Conservation (phyloP, 2,888 invertebrate species). For the Oscheius myriophilus region DNA sequence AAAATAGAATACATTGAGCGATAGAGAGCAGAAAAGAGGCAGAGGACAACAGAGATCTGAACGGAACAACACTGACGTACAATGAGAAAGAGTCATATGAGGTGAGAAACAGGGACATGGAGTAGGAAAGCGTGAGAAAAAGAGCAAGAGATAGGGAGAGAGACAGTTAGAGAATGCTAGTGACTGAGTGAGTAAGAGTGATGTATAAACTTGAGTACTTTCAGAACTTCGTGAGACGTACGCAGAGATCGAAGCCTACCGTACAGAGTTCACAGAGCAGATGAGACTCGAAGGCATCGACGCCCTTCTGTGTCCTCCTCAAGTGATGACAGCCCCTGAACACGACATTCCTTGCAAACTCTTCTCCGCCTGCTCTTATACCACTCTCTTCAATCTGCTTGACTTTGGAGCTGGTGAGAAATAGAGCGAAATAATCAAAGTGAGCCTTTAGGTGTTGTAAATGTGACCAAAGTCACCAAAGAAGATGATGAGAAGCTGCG, state of each 20-base stretch:
- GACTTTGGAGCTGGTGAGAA: conserved; percentile 67
- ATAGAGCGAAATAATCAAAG: background rate
- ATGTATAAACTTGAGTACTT: conserved; percentile 3
- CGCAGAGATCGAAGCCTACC: conserved; percentile 56
- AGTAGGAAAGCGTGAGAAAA: too few relatives aligned
- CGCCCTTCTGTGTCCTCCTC: conserved; percentile 56
- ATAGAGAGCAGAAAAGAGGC: too few relatives aligned
- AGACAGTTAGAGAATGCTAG: too few relatives aligned
- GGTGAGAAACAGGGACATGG: too few relatives aligned
- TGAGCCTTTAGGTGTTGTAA: conserved; percentile 56
- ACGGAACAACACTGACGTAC: too few relatives aligned
- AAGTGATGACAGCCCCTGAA: conserved; percentile 48
- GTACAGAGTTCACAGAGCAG: conserved; percentile 46
- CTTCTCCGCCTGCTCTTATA: conserved; percentile 62
- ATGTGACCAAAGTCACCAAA: conserved; percentile 66
- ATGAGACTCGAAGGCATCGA: conserved; percentile 54
- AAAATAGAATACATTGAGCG: too few relatives aligned
- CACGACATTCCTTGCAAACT: conserved; percentile 58
- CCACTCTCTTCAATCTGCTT: conserved; percentile 69
- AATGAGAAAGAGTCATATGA: too few relatives aligned
- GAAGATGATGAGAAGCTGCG: conserved; percentile 55
- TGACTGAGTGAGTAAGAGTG: too few relatives aligned
- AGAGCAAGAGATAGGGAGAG: too few relatives aligned
- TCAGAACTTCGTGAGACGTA: conserved; percentile 57
- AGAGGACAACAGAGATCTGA: too few relatives aligned